A percentile compares a stretch with the other conserved stretches of the same genome.
phyloP scores from a whole-genome alignment of 2,797 vertebrate species.

The Masticophis lateralis region DNA sequence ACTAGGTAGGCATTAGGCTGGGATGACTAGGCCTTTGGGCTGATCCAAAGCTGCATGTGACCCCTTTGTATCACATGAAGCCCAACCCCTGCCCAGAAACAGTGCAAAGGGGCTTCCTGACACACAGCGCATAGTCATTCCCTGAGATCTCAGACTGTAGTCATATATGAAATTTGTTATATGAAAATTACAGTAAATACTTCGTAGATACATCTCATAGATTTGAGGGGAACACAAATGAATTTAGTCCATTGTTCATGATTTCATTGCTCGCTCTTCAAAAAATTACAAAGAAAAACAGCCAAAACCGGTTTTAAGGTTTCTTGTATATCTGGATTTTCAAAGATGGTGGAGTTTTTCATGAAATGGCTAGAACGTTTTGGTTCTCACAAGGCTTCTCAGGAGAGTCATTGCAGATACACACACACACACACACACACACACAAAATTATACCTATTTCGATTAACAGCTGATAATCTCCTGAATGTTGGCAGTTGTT shows the following conservation, averaged over 20 bases:
- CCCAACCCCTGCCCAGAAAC: not conserved
- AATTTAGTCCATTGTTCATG: not conserved
- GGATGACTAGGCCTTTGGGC: too few relatives aligned
- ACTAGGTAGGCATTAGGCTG: too few relatives aligned
- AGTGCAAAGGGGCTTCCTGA: not conserved
- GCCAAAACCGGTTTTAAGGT: not conserved
- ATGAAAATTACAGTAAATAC: not conserved
- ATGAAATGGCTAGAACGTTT: not conserved
- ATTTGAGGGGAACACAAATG: not conserved
- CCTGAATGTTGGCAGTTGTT: not conserved
- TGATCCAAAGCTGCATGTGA: too few relatives aligned
- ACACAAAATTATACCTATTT: not conserved
- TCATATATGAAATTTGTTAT: not conserved
- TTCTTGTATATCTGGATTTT: not conserved
- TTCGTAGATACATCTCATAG: not conserved
- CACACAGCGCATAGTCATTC: not conserved
- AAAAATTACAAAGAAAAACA: conserved; percentile 7
- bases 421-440: conserved; percentile 1
- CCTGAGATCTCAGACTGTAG: not conserved
- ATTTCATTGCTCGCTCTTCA: not conserved
- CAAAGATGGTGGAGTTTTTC: conserved; percentile 32
- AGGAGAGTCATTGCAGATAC: conserved; percentile 38
- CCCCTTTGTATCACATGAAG: not conserved
- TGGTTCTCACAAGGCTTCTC: not conserved
- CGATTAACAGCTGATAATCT: not conserved